These are phyloP conservation scores for Arctia plantaginis DNA, from an alignment of 2,888 invertebrate species.

Conservation along the genomic window DNA sequence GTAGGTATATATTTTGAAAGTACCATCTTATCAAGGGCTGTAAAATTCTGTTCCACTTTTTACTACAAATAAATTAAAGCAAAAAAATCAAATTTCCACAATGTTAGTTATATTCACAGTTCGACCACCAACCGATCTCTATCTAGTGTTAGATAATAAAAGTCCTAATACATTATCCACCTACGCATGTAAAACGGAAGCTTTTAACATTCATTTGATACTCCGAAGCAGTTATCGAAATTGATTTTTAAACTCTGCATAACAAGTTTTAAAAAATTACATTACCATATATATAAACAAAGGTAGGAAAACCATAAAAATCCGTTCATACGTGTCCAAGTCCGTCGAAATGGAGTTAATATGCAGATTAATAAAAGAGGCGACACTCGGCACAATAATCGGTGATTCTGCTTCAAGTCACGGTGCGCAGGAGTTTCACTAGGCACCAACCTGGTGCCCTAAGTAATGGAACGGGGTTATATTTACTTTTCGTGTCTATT, in stretches of 20 bases:
- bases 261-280: constrained; percentile 40
- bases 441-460: constrained; percentile 20
- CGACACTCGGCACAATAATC: constrained; percentile 61
- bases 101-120: not conserved
- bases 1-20: not conserved
- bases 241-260: constrained; percentile 52
- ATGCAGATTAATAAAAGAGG: constrained; percentile 72
- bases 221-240: constrained; percentile 40
- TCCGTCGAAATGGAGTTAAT: constrained; percentile 62
- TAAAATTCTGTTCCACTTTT: not conserved
- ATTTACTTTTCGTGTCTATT: constrained; percentile 49
- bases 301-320: constrained; percentile 58
- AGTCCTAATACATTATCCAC: constrained; percentile 28
- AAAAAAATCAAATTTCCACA: not conserved
- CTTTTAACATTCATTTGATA: constrained; percentile 42
- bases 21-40: not conserved
- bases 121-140: not conserved
- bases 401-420: constrained; percentile 78
- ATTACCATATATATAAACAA: constrained; percentile 54
- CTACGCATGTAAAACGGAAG: constrained; percentile 34
- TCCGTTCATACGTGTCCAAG: constrained; percentile 50
- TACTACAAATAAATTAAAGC: not conserved
- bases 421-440: constrained; percentile 70
- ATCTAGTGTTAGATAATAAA: not conserved
- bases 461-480: constrained; percentile 45